Percentiles rank a stretch among this genome's conserved stretches.
Evolutionary conservation across 2,888 invertebrate genomes (phyloP).

Genomic region (Lepetodrilus schrolli): DNA sequence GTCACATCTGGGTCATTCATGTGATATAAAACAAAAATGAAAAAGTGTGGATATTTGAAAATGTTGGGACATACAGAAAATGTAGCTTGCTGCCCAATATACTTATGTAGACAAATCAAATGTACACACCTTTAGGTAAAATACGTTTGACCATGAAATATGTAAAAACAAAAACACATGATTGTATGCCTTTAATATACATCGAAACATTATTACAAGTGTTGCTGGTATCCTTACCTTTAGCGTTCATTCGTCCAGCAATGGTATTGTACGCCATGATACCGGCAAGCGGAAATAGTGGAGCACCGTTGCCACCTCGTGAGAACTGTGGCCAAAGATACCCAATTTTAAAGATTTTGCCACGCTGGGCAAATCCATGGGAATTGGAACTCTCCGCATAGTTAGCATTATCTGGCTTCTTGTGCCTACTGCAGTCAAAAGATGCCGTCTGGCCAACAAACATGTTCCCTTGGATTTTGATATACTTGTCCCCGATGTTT

Average conservation of each 20-base stretch:
- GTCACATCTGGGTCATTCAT: no score
- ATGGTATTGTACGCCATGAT: slow-evolving; percentile 65
- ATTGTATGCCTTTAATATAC: no score
- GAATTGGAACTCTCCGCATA: slow-evolving; percentile 38
- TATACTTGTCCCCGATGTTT: slow-evolving; percentile 52
- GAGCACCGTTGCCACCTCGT: slow-evolving; percentile 54
- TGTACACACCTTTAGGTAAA: no score
- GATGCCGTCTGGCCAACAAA: slow-evolving; percentile 59
- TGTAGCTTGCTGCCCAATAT: no score
- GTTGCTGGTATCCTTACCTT: slow-evolving; percentile 46
- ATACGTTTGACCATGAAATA: no score
- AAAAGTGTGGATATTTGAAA: no score
- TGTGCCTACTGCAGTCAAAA: slow-evolving; percentile 59
- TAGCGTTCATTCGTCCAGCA: slow-evolving; percentile 47
- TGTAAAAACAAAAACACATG: no score
- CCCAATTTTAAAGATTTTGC: slow-evolving; percentile 38
- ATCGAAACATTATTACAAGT: no score
- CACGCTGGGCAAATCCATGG: slow-evolving; percentile 39
- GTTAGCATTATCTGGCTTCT: slow-evolving; percentile 45
- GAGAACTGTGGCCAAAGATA: slow-evolving; percentile 56
- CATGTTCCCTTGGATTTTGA: slow-evolving; percentile 48
- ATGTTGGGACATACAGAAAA: no score
- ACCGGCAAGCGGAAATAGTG: slow-evolving; percentile 55
- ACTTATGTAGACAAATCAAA: no score
- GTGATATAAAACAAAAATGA: no score